Base-by-base conservation (phyloP, 2,888 invertebrate genomes). In the Eretmocerus hayati region DNA sequence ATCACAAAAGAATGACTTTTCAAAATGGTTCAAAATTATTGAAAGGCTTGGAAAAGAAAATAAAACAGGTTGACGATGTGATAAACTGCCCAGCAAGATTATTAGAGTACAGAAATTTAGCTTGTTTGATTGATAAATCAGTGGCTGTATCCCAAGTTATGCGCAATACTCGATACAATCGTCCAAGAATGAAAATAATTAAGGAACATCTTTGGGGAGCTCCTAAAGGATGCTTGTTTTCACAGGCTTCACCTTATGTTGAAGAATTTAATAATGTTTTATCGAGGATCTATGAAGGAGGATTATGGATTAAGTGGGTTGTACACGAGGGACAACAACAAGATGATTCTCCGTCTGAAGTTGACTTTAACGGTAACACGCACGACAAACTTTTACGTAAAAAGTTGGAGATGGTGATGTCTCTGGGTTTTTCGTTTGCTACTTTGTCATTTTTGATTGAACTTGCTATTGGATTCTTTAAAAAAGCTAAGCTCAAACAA, bases 91-190 rank as follows among this genome's bases (percentile, higher is more conserved):
- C 42, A 20, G 15, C 6, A 6, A 31, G 22, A 19, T 8, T 42
- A 21, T 21, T 32, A 13, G 8, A 20, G 20, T 8, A 19, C 3
- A 22, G 15, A 13, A 21, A 32, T 4, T 11, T 32, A 4, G 42
- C 32, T n/a, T 42, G 42, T 26, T 33, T 42, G 15, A 33, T 42
- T 3, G 42, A 42, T n/a, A 31, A 15, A 19, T 32, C 42, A 20
- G 16, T n/a, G 9, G 42, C 42, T 2, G 5, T 23, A 16, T 6
- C 32, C 18, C 15, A 4, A 2, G n/a, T 39, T 3, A 16, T 15
- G 8, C 13, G 6, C 21, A 23, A 22, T 5, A n/a, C 5, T 9
- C 15, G 26, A 5, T 3, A 3, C 13, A 11, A 2, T 5, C 22
- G 15, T 19, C 32, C 3, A 6, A 32, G 32, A 19, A 23, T 44